Base-by-base conservation (phyloP, 2,888 invertebrate species). In the Himalopsyche japonica region DNA sequence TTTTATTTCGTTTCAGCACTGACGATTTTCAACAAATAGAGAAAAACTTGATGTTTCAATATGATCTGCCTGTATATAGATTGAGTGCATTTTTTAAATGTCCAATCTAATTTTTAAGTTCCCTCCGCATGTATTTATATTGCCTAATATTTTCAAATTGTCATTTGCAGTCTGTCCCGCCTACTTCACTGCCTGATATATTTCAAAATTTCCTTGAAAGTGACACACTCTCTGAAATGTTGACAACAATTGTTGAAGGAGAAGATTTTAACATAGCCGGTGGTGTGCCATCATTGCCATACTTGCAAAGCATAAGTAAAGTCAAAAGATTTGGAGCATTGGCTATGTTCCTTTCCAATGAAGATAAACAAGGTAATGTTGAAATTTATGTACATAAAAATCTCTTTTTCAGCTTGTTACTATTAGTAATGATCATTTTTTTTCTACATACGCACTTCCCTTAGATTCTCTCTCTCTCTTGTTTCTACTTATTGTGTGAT, bases 131-230 rank as follows among this genome's bases (percentile, higher is more conserved):
- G 37, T 7, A 37, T 5, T 37, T 37, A 10, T 37, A 37, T 37
- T 37, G 37, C 37, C 1, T 37, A 37, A 37, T 37, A 10, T 8
- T 37, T 37, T 37, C 7, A 37, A 6, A 2, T 12, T 43, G 80
- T 57, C 84, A 79, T 64, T 85, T 85, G 84, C 90, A 94, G 94
- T 91, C 93, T 89, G 93, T 95, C 88, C 91, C 93, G 3, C 93
- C 94, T 0, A 88, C 89, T 2, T 92, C 92, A 84, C 91, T 95
- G 48, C 93, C 94, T 0, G 89, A 90, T 0, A 93, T 96, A 87
- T 95, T 96, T 89, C 93, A 93, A 88, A 94, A 95, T 87, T 94
- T 95, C 0, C 90, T 96, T 85, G 95, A 96, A 86, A 94, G 93
- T 83, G 91, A 93, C 76, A 91, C 94, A 1, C 91, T 96, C 4